Percentiles rank a stretch among this genome's conserved stretches.
Evolutionary conservation across 2,797 vertebrate genomes (phyloP).

Genomic region (Petrocephalus schoutedeni): DNA sequence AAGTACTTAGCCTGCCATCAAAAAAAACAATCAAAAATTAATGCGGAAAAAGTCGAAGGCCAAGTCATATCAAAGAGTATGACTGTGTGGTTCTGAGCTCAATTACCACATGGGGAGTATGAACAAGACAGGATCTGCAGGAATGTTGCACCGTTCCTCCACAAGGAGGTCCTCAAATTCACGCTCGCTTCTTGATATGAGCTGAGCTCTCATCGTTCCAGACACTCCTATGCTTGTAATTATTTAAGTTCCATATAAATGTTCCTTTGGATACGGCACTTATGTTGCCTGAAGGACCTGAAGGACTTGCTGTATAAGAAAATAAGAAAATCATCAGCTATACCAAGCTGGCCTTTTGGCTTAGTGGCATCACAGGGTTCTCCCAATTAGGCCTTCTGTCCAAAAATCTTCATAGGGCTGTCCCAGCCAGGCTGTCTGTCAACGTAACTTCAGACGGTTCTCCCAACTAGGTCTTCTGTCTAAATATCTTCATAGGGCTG

Average conservation of each 20-base stretch:
- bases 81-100: neutral
- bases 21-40: neutral
- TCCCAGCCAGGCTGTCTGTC: neutral
- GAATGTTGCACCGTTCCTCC: neutral
- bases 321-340: neutral
- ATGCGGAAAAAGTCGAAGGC: neutral
- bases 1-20: neutral
- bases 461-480: neutral
- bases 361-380: neutral
- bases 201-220: neutral
- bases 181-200: neutral
- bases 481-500: neutral
- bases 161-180: neutral
- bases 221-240: neutral
- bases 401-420: neutral
- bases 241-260: neutral
- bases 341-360: too few relatives aligned
- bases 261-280: neutral
- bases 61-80: neutral
- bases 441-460: neutral
- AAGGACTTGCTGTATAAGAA: neutral
- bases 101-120: neutral
- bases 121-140: neutral
- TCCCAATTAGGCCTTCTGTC: neutral
- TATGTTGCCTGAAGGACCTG: neutral